Conservation (phyloP, 2,888 invertebrate genomes). For the Unio delphinus region DNA sequence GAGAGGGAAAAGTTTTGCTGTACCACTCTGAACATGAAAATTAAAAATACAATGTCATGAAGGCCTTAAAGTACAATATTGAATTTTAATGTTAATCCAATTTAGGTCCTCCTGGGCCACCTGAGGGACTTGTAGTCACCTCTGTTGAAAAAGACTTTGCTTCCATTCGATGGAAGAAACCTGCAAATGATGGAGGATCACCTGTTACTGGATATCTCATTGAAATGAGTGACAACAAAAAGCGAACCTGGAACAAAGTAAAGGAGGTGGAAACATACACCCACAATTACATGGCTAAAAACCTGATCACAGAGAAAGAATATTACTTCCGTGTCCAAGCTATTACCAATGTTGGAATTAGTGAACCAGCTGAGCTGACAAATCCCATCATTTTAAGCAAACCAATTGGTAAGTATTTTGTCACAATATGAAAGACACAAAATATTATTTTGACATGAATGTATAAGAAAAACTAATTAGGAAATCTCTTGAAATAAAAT, state of each 20-base stretch:
- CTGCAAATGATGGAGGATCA: constrained; percentile 65
- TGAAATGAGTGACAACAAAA: constrained; percentile 54
- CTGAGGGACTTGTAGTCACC: constrained; percentile 52
- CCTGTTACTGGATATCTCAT: constrained; percentile 57
- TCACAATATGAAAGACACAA: not conserved
- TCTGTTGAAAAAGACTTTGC: constrained; percentile 50
- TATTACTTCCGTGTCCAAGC: constrained; percentile 69
- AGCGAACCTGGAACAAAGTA: constrained; percentile 44
- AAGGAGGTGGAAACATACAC: constrained; percentile 43
- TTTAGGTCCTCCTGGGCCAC: constrained; percentile 55
- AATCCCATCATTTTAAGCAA: constrained; percentile 56
- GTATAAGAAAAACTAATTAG: too few species aligned
- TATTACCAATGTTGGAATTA: constrained; percentile 61
- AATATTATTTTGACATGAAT: not conserved
- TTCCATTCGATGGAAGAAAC: constrained; percentile 67
- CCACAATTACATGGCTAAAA: constrained; percentile 36
- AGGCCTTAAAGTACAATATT: too few species aligned
- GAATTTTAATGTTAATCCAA: too few species aligned
- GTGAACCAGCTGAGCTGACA: constrained; percentile 51
- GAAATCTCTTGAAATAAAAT: too few species aligned
- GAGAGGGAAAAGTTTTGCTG: too few species aligned
- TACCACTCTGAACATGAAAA: too few species aligned
- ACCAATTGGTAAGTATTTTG: constrained; percentile 78
- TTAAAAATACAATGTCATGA: too few species aligned
- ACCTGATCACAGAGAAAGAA: constrained; percentile 62